phyloP scores from a whole-genome alignment of 2,113 vertebrate species.

The Microcebus griseorufus region DNA sequence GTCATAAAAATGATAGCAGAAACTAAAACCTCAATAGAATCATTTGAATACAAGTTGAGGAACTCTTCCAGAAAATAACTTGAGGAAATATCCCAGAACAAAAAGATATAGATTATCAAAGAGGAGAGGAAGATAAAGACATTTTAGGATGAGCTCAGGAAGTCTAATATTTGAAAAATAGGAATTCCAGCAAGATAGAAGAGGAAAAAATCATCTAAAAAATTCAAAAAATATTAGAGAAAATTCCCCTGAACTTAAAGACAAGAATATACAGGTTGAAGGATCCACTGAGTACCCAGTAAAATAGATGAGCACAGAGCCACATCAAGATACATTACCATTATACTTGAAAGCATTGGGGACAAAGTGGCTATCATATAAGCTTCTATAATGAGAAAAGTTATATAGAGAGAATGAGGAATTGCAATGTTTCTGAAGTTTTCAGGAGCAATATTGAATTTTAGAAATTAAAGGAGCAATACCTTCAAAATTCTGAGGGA shows the following conservation, averaged over 20 bases:
- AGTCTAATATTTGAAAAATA: neutral
- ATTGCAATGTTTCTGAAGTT: neutral
- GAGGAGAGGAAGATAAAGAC: neutral
- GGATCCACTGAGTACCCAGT: neutral
- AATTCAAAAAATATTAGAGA: neutral
- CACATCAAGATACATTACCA: neutral
- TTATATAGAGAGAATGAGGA: neutral
- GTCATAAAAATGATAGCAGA: neutral
- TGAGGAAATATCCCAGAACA: neutral
- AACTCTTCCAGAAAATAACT: neutral
- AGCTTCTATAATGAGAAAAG: neutral
- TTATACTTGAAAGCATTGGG: neutral
- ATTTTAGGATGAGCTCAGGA: neutral
- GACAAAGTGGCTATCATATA: neutral
- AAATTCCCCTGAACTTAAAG: neutral
- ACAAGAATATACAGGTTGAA: neutral
- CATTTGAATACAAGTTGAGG: neutral
- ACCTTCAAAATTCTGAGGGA: neutral
- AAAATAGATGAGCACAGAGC: neutral
- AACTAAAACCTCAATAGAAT: conserved; percentile 1
- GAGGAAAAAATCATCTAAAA: neutral
- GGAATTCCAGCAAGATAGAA: neutral
- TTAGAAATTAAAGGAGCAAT: neutral
- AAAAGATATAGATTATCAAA: neutral
- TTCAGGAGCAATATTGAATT: neutral